Conservation (phyloP, 37 sponge, comb jelly and placozoan genomes). For the Geodia barretti region DNA sequence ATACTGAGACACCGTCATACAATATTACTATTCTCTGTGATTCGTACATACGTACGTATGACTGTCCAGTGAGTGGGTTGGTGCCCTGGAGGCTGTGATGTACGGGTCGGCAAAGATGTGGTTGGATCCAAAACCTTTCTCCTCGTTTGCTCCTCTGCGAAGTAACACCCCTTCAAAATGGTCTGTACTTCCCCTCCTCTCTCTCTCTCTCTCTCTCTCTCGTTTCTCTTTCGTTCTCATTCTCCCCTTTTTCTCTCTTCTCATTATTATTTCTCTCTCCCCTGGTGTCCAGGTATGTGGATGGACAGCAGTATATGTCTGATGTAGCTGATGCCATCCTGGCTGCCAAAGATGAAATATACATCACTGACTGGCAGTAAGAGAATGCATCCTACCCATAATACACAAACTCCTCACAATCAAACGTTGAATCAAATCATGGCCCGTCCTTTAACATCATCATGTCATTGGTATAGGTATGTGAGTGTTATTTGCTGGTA, state of each 20-base stretch:
- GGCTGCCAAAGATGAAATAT: slow-evolving; percentile 61
- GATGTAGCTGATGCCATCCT: slow-evolving; percentile 57
- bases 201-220: background rate
- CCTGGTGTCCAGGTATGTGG: slow-evolving; percentile 51
- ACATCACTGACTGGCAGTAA: slow-evolving; percentile 70
- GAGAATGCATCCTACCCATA: too few relatives aligned
- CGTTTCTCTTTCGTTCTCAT: background rate
- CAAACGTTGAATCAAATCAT: background rate
- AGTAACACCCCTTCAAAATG: slow-evolving; percentile 13
- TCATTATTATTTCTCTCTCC: background rate
- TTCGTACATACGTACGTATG: background rate
- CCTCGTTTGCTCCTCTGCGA: slow-evolving; percentile 65
- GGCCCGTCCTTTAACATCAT: background rate
- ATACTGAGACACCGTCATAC: too few relatives aligned
- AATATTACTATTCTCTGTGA: too few relatives aligned
- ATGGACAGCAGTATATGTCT: slow-evolving; percentile 53
- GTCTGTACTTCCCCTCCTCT: background rate
- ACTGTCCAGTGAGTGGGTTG: slow-evolving; percentile 44
- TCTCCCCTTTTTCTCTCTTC: background rate
- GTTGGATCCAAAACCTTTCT: slow-evolving; percentile 32
- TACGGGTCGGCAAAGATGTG: slow-evolving; percentile 35
- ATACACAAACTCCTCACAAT: too few relatives aligned
- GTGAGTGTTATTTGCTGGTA: too few relatives aligned
- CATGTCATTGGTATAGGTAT: too few relatives aligned
- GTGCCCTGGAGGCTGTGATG: slow-evolving; percentile 7